Conservation (phyloP, 2,888 invertebrate species). For the Luperina nickerlii region DNA sequence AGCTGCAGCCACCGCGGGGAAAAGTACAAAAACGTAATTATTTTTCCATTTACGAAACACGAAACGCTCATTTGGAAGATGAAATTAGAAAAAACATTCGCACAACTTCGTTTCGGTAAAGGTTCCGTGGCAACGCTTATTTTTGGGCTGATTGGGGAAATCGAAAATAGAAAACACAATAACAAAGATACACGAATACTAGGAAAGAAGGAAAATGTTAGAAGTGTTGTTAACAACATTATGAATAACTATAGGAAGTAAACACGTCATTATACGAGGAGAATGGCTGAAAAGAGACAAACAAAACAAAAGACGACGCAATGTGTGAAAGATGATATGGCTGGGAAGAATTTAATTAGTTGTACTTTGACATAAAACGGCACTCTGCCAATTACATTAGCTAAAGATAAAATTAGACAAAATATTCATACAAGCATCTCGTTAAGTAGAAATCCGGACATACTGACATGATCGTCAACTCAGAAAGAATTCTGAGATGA, state of each 20-base stretch:
- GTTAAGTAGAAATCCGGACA: no score
- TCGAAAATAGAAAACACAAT: slow-evolving; percentile 9
- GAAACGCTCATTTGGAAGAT: slow-evolving; percentile 71
- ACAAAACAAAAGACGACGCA: not conserved
- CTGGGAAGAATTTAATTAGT: not conserved
- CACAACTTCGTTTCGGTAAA: slow-evolving; percentile 60
- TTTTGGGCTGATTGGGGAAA: slow-evolving; percentile 37
- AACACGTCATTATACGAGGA: not conserved
- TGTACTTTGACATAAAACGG: not conserved
- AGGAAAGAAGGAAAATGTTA: not conserved
- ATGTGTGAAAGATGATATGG: not conserved
- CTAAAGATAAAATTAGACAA: not conserved
- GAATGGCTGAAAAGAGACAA: not conserved
- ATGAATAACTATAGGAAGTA: not conserved
- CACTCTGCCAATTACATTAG: not conserved
- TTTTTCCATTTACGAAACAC: slow-evolving; percentile 71
- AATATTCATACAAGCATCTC: not conserved
- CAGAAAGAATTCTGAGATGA: not conserved
- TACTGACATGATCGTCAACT: not conserved
- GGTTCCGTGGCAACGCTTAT: slow-evolving; percentile 57
- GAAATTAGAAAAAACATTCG: slow-evolving; percentile 68
- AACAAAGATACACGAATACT: not conserved
- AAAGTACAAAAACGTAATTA: slow-evolving; percentile 67
- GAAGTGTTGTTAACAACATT: not conserved
- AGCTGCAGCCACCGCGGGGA: slow-evolving; percentile 24